Evolutionary conservation across 2,113 vertebrate genomes (phyloP).

Genomic region (Sorex araneus): DNA sequence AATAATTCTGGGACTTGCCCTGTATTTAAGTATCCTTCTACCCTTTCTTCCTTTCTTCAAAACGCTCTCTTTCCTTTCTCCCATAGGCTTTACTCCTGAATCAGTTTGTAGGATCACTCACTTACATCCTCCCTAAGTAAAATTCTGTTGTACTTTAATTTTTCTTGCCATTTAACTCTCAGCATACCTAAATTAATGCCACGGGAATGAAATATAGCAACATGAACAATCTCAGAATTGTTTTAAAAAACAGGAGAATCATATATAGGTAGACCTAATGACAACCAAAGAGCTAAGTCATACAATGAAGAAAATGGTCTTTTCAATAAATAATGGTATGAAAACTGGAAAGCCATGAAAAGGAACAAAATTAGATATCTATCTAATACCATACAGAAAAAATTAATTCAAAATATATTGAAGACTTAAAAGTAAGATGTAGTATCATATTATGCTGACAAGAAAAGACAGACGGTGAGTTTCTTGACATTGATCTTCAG

Average conservation of each 20-base stretch:
- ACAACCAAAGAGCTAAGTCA: no score
- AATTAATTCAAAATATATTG: no score
- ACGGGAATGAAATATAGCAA: background rate
- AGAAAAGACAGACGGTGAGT: no score
- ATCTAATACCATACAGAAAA: no score
- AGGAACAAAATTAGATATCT: no score
- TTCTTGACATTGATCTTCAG: no score
- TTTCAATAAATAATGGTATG: no score
- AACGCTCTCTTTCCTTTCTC: background rate
- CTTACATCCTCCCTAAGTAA: background rate
- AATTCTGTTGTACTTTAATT: background rate
- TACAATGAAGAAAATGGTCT: no score
- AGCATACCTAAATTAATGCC: background rate
- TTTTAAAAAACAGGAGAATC: background rate
- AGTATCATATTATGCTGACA: no score
- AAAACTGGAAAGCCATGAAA: no score
- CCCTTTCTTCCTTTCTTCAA: background rate
- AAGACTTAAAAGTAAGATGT: no score
- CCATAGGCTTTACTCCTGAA: background rate
- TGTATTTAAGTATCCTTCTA: background rate
- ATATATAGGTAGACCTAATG: no score
- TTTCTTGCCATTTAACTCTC: background rate
- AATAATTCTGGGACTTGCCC: background rate
- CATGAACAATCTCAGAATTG: background rate
- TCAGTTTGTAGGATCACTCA: background rate